phyloP scores from a whole-genome alignment of 2,888 invertebrate species.

The Napeogenes sylphis region DNA sequence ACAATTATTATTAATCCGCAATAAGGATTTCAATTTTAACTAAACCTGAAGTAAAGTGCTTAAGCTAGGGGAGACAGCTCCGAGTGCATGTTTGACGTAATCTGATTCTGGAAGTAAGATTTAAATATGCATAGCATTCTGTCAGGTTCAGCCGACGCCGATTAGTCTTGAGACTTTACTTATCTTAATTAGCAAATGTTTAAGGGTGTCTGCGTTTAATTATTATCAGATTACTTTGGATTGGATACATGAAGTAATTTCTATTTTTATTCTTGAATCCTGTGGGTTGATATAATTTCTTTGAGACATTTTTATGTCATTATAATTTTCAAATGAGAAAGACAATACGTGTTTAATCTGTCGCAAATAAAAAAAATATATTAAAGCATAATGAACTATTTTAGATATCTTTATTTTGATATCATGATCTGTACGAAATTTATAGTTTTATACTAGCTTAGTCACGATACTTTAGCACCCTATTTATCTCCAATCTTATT shows the following conservation, averaged over 20 bases:
- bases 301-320: too few species aligned
- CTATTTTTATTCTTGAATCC: too few species aligned
- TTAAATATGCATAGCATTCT: conserved; percentile 2
- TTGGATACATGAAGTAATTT: too few species aligned
- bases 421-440: too few species aligned
- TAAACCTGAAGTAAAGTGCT: neutral
- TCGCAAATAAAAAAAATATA: too few species aligned
- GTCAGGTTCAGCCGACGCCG: neutral
- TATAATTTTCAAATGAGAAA: too few species aligned
- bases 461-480: neutral
- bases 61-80: neutral
- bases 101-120: conserved; percentile 2
- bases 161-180: conserved; percentile 5
- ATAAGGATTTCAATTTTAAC: too few species aligned
- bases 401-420: too few species aligned
- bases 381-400: too few species aligned
- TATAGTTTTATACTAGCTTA: neutral
- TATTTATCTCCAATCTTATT: conserved; percentile 15
- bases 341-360: too few species aligned
- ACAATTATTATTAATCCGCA: too few species aligned
- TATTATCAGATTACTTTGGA: neutral
- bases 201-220: neutral
- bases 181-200: neutral
- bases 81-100: conserved; percentile 1
- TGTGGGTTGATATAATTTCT: too few species aligned